Evolutionary conservation across 2,888 invertebrate species (phyloP), one percentile per base, ranked within the genome.

Genomic region (Exephanes ischioxanthus): DNA sequence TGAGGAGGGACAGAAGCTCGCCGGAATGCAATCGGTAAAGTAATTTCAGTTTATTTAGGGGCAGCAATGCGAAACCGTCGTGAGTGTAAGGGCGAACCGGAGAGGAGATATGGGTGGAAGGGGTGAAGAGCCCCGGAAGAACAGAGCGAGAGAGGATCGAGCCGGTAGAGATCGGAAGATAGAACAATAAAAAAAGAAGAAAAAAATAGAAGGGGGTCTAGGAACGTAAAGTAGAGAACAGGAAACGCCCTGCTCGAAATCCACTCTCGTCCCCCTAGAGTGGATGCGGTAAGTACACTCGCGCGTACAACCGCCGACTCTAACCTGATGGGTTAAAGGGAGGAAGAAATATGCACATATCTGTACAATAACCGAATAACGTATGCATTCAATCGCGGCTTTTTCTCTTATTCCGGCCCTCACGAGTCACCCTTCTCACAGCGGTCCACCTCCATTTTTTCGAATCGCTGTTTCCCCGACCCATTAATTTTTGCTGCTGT

Each of bases 21-120:
- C 75, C 80, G 66, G 86, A 83, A 88, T 84, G 85, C 87, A 88
- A 87, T 86, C 86, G 87, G 88, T 86, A 84, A 87, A 88, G 85
- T 88, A 85, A 88, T 87, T 88, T 84, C 84, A 84, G 87, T 88
- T 88, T 87, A 88, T 88, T 86, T 87, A 87, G 80, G 87, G 84
- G 84, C 16, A 85, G 83, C 84, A 76, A 80, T 83, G 80, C 80
- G 68, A 73, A 45, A 83, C 80, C 80, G 77, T 87, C 84, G 84
- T 80, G 82, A 72, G 83, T 82, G 45, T 85, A 82, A 80, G 82
- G 85, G 71, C 58, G 33, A 55, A 63, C 75, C 63, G 70, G 53
- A 45, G 58, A 68, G 55, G 63, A 45, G 76, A 68, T n/a, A 58
- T 77, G 78, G 80, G 63, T 26, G 67, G 30, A 11, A 19, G 51